These are phyloP conservation scores for Sus cebifrons DNA, from an alignment of 2,797 vertebrate genomes.

Conservation along the genomic window DNA sequence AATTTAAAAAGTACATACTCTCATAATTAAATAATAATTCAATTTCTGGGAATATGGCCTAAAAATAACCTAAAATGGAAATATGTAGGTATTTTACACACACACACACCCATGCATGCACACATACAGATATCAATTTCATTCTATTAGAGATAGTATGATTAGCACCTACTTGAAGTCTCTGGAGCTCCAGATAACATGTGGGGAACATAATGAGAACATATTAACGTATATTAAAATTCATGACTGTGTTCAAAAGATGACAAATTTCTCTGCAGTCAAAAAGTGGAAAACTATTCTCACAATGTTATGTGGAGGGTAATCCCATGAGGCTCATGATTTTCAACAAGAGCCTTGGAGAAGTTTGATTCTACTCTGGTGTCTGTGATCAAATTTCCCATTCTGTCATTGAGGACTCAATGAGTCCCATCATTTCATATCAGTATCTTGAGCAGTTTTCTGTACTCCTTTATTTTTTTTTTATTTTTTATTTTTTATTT, in stretches of 20 bases:
- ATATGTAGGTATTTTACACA: not conserved
- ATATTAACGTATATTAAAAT: not conserved
- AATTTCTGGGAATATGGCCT: not conserved
- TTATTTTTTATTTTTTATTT: too few relatives aligned
- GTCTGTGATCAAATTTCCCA: not conserved
- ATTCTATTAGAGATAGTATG: not conserved
- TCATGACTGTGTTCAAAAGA: not conserved
- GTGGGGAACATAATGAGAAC: not conserved
- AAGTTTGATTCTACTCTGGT: not conserved
- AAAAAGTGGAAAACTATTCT: not conserved
- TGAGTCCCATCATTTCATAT: not conserved
- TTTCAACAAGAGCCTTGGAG: not conserved
- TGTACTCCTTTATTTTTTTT: not conserved
- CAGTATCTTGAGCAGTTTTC: not conserved
- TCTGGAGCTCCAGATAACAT: not conserved
- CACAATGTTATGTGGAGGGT: not conserved
- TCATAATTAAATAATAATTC: constrained; percentile 11
- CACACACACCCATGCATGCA: not conserved
- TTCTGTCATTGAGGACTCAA: not conserved
- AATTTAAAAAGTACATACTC: not conserved
- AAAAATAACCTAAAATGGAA: not conserved
- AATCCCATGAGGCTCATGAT: not conserved
- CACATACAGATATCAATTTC: not conserved
- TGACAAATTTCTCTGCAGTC: not conserved
- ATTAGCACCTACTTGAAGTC: not conserved